These are phyloP conservation scores for Microtus oregoni DNA, from an alignment of 2,113 vertebrate species.

Conservation along the genomic window DNA sequence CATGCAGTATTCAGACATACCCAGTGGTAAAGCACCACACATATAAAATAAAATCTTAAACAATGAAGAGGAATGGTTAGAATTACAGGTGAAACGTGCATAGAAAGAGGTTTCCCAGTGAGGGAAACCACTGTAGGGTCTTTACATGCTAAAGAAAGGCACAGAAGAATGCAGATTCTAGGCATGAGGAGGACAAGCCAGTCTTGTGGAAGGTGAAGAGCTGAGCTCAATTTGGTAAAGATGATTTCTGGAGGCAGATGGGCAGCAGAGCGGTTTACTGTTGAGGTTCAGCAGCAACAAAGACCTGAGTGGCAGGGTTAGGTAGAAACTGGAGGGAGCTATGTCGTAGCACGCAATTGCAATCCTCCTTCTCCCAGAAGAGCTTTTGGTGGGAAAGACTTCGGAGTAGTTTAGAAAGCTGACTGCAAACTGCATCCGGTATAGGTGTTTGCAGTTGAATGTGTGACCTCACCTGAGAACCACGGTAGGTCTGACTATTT, in stretches of 20 bases:
- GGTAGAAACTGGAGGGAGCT: not conserved
- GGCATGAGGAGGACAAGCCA: not conserved
- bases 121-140: not conserved
- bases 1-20: not conserved
- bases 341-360: not conserved
- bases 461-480: not conserved
- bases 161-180: not conserved
- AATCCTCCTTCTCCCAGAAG: not conserved
- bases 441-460: not conserved
- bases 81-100: not conserved
- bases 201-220: not conserved
- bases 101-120: not conserved
- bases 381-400: not conserved
- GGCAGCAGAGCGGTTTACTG: not conserved
- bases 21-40: not conserved
- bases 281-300: not conserved
- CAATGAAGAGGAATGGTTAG: not conserved
- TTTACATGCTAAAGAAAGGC: not conserved
- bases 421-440: not conserved
- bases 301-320: not conserved
- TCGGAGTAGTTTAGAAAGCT: not conserved
- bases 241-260: not conserved
- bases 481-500: not conserved
- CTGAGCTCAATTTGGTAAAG: not conserved
- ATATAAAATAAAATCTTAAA: not conserved